Evolutionary conservation across 2,113 vertebrate species (phyloP).

Genomic region (Tyrannus savana): DNA sequence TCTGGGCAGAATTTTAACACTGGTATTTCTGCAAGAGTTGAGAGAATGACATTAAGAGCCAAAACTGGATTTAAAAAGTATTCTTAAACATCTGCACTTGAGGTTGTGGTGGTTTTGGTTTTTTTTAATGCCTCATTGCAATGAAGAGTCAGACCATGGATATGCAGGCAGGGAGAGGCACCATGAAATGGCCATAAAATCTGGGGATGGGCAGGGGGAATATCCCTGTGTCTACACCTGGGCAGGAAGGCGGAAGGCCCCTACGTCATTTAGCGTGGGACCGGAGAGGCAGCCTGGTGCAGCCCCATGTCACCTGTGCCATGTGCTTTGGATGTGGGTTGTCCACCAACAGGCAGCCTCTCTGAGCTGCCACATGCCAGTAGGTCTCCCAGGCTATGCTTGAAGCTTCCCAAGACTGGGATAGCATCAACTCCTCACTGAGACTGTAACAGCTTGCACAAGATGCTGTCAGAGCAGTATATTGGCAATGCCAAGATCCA

Average conservation of each 20-base stretch:
- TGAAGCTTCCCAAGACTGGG: not conserved
- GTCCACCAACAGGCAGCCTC: not conserved
- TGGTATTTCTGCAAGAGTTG: not conserved
- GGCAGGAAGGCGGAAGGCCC: not conserved
- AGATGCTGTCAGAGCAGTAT: not conserved
- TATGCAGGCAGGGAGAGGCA: not conserved
- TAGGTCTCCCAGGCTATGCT: not conserved
- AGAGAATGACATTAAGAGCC: not conserved
- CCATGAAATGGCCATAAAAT: not conserved
- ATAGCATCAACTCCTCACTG: not conserved
- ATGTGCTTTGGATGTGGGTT: accelerated
- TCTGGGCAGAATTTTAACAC: not conserved
- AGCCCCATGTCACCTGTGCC: accelerated
- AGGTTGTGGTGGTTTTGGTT: not conserved
- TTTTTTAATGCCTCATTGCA: not conserved
- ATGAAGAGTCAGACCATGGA: accelerated
- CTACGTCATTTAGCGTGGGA: accelerated
- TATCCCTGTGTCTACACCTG: too few species aligned
- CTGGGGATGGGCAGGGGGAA: not conserved
- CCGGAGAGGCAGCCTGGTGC: not conserved
- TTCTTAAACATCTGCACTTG: not conserved
- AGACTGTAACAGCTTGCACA: accelerated
- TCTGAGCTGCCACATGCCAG: not conserved
- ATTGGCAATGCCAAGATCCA: not conserved
- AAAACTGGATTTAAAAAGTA: not conserved